Evolutionary conservation across 1,140 invertebrate genomes (phyloP), one percentile per base, ranked within the genome.

Genomic region (Pissodes strobi): DNA sequence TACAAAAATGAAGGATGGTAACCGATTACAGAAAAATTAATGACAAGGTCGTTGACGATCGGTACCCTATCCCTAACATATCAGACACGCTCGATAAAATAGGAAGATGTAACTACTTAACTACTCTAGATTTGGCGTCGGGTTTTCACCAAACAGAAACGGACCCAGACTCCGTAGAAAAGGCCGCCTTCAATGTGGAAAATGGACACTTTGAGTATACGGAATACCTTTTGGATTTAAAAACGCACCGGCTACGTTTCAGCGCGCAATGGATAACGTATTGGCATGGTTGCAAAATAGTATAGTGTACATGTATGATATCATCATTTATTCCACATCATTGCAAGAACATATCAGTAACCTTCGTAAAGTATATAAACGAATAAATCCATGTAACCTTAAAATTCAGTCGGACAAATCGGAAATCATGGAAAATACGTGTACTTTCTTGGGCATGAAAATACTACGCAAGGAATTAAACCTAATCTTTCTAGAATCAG

Each of bases 141-240:
- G n/a, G n/a, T n/a, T n/a, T n/a, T n/a, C n/a, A 57, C 21, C 37
- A 64, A 19, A 59, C 59, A 9, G 52, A 48, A 55, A 38, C 58
- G 37, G 6, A 39, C 38, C n/a, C n/a, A 37, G 21, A 61, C 2
- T 37, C 45, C 2, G 58, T 55, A 34, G 4, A 5, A 2, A 55
- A 61, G 39, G 63, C 64, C 9, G 64, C 57, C 12, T 61, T 51
- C 30, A 55, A 2, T 9, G 55, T 57, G 1, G 38, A 60, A 18
- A 41, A 41, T 30, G 57, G 64, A 12, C 45, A 60, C n/a, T 79
- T 69, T 57, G 64, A 77, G 51, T 80, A 72, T 70, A 59, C 25
- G 38, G 70, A 18, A 72, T 79, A 67, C 79, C 79, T 10, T 80
- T 81, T 71, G 81, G 79, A 1, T 56, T 79, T 23, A 64, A 69